phyloP scores from a whole-genome alignment of 2,113 vertebrate species.

The Lepisosteus osseus region DNA sequence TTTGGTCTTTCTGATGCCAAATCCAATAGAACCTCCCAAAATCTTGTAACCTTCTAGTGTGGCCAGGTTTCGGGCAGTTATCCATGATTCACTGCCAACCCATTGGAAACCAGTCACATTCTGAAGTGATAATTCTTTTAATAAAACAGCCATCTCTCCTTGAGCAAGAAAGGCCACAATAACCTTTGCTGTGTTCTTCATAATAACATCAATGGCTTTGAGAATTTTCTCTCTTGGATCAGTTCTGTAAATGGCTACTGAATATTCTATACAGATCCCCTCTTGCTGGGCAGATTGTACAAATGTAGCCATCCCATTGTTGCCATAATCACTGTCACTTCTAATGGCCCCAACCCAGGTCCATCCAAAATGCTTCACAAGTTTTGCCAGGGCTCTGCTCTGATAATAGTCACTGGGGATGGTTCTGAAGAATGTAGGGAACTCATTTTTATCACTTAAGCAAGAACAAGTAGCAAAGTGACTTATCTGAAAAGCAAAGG shows the following conservation, averaged over 20 bases:
- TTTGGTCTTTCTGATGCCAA: background rate
- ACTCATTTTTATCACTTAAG: constrained; percentile 13
- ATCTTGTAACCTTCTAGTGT: background rate
- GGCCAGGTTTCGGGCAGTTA: background rate
- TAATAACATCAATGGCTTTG: constrained; percentile 9
- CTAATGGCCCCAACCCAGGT: constrained; percentile 18
- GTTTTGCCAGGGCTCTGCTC: constrained; percentile 11
- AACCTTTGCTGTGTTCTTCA: background rate
- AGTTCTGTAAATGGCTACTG: constrained; percentile 10
- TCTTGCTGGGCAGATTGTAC: background rate
- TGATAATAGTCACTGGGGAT: constrained; percentile 20
- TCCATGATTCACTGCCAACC: constrained; percentile 1
- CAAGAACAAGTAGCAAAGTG: constrained; percentile 17
- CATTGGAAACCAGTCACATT: constrained; percentile 3
- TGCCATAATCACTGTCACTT: constrained; percentile 17
- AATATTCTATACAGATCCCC: constrained; percentile 15
- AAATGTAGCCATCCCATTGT: constrained; percentile 13
- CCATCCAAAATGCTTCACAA: constrained; percentile 17
- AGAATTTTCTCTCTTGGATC: constrained; percentile 6
- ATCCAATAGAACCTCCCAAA: constrained; percentile 3
- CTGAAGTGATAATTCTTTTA: background rate
- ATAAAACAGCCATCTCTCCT: background rate
- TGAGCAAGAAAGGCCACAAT: background rate
- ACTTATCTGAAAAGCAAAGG: background rate
- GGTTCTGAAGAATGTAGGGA: constrained; percentile 18